These are phyloP conservation scores for Ectropis crepuscularia DNA, from an alignment of 2,888 invertebrate genomes.

Conservation along the genomic window DNA sequence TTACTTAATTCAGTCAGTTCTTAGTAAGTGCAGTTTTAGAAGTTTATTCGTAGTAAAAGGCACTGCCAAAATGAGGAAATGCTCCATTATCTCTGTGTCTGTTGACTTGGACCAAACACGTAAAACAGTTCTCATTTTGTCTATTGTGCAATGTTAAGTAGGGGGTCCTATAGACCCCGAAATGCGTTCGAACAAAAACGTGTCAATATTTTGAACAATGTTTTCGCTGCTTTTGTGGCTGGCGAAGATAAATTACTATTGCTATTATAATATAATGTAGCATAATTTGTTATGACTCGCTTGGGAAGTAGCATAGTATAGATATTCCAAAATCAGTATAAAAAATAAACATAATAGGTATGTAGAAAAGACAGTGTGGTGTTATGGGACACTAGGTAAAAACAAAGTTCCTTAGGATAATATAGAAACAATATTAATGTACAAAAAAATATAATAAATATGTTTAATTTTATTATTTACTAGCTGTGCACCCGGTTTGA, in stretches of 20 bases:
- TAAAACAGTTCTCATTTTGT: constrained; percentile 53
- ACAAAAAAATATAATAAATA: too few relatives aligned
- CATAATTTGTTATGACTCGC: constrained; percentile 77
- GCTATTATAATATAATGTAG: constrained; percentile 66
- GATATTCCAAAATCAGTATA: constrained; percentile 45
- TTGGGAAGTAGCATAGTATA: constrained; percentile 48
- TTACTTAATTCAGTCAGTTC: too few relatives aligned
- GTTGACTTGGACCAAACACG: constrained; percentile 32
- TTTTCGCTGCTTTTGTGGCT: constrained; percentile 78
- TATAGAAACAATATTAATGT: too few relatives aligned
- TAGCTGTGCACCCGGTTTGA: too few relatives aligned
- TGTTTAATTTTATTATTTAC: too few relatives aligned
- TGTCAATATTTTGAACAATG: constrained; percentile 83
- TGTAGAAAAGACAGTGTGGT: too few relatives aligned
- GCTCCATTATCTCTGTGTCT: neutral
- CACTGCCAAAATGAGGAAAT: neutral
- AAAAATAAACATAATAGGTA: neutral
- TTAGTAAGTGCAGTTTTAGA: too few relatives aligned
- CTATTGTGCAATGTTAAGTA: constrained; percentile 73
- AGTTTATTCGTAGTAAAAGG: neutral
- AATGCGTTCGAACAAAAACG: constrained; percentile 71
- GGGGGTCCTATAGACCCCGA: constrained; percentile 70
- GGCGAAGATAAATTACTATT: constrained; percentile 77
- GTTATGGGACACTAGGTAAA: too few relatives aligned
- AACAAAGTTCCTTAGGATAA: too few relatives aligned